Evolutionary conservation across 1,140 invertebrate genomes (phyloP), one percentile per base, ranked within the genome.

Genomic region (Drosophila nannoptera): DNA sequence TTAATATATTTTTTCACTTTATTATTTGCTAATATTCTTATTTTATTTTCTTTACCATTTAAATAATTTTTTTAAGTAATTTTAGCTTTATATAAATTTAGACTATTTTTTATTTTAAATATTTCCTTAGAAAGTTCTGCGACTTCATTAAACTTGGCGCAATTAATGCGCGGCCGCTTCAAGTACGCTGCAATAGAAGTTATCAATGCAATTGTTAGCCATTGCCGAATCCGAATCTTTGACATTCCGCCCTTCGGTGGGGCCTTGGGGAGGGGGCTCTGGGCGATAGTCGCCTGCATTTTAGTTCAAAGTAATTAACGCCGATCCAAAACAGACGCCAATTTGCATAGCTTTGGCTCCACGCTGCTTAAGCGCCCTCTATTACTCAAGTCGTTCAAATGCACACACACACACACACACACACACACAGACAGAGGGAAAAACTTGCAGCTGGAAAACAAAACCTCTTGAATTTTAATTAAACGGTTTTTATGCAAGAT

Each of bases 391-490:
- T 69, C 75, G 61, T 48, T 77, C 50, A 58, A 68, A 64, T 54
- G 60, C 69, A 69, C 32, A 69, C 59, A 55, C 43, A 59, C 36
- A 52, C 50, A 40, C 5, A 33, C 6, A 59, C 14, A 38, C 6
- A 65, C 45, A 60, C 6, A 45, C 12, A 33, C n/a, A 43, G 4
- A 56, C 14, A 58, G 35, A 33, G 31, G 32, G 36, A 40, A 69
- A 71, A 80, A 74, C 76, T 83, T 77, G 80, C 80, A 83, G 80
- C 81, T 65, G 50, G 73, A 65, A 82, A 83, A 83, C 80, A 80
- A 84, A 83, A 83, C 80, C 80, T 83, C 80, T 83, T 83, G 80
- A 83, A 83, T 83, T 83, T 83, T 83, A 83, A 83, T 83, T 83
- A 83, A 83, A 84, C 80, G 80, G 22, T 84, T 83, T 84, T 83